Evolutionary conservation across 2,113 vertebrate species (phyloP), one percentile per base, ranked within the genome.

Genomic region (Labeo rohita): DNA sequence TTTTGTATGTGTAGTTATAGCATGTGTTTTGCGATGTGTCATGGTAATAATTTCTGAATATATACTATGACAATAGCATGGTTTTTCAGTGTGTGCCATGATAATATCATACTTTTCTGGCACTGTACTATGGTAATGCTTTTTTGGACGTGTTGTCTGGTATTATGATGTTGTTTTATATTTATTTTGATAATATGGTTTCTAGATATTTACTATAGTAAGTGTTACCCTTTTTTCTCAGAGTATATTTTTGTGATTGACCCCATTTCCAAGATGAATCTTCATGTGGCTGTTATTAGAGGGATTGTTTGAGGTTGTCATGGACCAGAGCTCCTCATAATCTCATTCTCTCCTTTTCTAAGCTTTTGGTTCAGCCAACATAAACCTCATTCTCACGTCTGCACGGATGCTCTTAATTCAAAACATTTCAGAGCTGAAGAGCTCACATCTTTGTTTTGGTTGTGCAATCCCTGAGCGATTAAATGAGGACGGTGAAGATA

Each of bases 401-500:
- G 23, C 56, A 18, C 15, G 1, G 45, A 49, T 12, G 21, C 23
- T 36, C 47, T 43, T 74, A 45, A 73, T 45, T 74, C 52, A 74
- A 16, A 12, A 13, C 52, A 11, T 28, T 74, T 73, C 2, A 21
- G 39, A 45, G 68, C 16, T 18, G 16, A 18, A 3, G 16, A 80
- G 50, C 70, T 59, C 23, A 5, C 0, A 1, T 18, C 36, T 84
- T 73, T 61, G 21, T 72, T 83, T 54, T 23, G 18, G 34, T 2
- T 43, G n/a, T 84, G 21, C 68, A 73, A 12, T 43, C 70, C 47
- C 50, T 28, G 52, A 15, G 18, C 28, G 7, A 43, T 43, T 73
- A 12, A 84, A 70, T 36, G 63, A 68, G 63, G 34, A 52, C 43
- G 70, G 28, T 4, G 7, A 87, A 84, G 90, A 88, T 23, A 59